Evolutionary conservation across 2,797 vertebrate species (phyloP).

Genomic region (Brachyalestes nurse): DNA sequence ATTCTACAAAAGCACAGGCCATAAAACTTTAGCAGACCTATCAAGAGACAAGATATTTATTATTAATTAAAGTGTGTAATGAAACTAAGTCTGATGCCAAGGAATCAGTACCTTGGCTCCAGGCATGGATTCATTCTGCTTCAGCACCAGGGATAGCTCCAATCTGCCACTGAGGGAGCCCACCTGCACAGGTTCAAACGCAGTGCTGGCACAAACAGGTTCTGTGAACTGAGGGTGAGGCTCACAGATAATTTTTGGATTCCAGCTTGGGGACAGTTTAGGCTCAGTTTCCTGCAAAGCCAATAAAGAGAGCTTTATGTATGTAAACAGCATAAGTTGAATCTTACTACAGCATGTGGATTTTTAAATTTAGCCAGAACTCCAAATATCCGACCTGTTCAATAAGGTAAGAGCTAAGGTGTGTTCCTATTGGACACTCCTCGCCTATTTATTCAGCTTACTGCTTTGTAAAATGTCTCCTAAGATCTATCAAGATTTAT

Average conservation of each 20-base stretch:
- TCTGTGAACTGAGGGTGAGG: constrained; percentile 96
- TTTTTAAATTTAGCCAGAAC: neutral
- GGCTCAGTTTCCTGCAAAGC: constrained; percentile 89
- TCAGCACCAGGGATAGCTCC: constrained; percentile 90
- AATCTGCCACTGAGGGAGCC: constrained; percentile 88
- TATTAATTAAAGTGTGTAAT: neutral
- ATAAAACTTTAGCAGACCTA: neutral
- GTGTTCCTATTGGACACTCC: neutral
- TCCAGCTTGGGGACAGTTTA: constrained; percentile 98
- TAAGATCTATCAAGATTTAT: neutral
- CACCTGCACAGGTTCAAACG: constrained; percentile 92
- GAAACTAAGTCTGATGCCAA: neutral
- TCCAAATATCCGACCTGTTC: neutral
- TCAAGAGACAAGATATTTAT: neutral
- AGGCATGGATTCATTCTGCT: constrained; percentile 94
- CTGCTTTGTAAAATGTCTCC: neutral
- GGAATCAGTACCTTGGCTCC: constrained; percentile 93
- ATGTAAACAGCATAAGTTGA: neutral
- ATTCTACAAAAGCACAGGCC: neutral
- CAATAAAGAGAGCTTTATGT: neutral
- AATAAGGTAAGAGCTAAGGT: neutral
- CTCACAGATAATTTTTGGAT: constrained; percentile 96
- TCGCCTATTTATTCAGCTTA: too few species aligned
- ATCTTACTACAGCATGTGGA: neutral
- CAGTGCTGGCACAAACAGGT: constrained; percentile 83